Base-by-base conservation (phyloP, 2,888 invertebrate genomes). In the Plebejus argus region DNA sequence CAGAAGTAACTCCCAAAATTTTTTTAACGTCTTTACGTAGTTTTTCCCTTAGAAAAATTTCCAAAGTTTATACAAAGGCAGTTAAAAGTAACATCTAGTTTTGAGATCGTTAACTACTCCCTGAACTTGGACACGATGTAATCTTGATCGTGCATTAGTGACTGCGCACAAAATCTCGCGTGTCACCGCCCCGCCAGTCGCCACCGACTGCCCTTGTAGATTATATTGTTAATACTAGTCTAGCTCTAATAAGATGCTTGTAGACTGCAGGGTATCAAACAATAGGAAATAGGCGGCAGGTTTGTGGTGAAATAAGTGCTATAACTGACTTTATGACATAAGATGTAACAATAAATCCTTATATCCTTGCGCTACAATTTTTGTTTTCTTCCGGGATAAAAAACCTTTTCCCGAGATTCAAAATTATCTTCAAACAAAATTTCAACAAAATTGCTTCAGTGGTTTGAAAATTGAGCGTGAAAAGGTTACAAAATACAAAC, bases 111-210 rank as follows among this genome's bases (percentile, higher is more conserved):
- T 61, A 66, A 61, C 10, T 28, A 28, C 28, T 66, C 28, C 18
- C 33, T 66, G 28, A 33, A 28, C 15, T 66, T 33, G 28, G 28
- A 18, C 28, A 66, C 15, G 28, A 66, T 72, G n/a, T 72, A 45
- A 39, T 72, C 72, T 72, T 23, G 45, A 39, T 20, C 49, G 23
- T 74, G 49, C 74, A 74, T 72, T 72, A 72, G 74, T 74, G 49
- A 74, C 74, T 49, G 49, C 28, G 74, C 74, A 49, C 28, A 49
- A 74, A 53, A 49, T 74, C 49, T 28, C 49, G 74, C 74, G 8
- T 74, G 18, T 74, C 74, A 74, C 28, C 20, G 45, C 45, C 1
- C 45, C 6, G 15, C 39, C 23, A 15, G 33, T 4, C 18, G 56
- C 61, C 23, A 23, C 6, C 66, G 23, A 15, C 66, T 4, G 74